Base-by-base conservation (phyloP, 2,888 invertebrate genomes). In the Argyresthia albistria region DNA sequence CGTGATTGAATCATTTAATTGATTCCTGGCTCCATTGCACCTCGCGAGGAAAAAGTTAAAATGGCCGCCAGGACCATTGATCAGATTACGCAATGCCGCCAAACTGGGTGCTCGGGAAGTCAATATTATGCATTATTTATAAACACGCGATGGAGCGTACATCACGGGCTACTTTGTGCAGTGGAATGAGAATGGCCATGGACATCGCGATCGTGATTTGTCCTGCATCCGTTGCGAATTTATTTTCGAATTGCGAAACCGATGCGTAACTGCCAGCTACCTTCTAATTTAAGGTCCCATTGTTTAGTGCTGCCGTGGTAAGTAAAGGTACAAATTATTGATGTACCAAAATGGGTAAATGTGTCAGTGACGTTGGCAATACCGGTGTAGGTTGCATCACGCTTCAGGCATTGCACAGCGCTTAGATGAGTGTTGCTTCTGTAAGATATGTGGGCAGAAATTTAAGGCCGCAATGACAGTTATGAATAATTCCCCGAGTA, bases 51-150 rank as follows among this genome's bases (percentile, higher is more conserved):
- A 76, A 80, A 77, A 74, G 55, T 25, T 62, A 77, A 70, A 59
- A 72, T 69, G 74, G 71, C 70, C 55, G 67, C 64, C 75, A 67
- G 76, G 76, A 81, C 77, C 81, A 82, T 78, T 84, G 83, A 80
- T 80, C 78, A 78, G 77, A 83, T 84, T 82, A 79, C 79, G 76
- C 79, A 80, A 84, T 81, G 81, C 70, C 72, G 76, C 80, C 73
- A 69, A 78, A 84, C 86, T 79, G 84, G 82, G 77, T 79, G 68
- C 67, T 65, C 61, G 64, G 68, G 72, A 75, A 74, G 73, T 72
- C 70, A 69, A 69, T 71, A 70, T 63, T 67, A 76, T 82, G 73
- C 74, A 76, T 83, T 81, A 76, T 76, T 76, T 75, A 79, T 76
- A 66, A 74, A 71, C 67, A 64, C 55, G 59, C 62, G 60, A 63